Evolutionary conservation across 2,113 vertebrate species (phyloP), one percentile per base, ranked within the genome.

Genomic region (Leptosomus discolor): DNA sequence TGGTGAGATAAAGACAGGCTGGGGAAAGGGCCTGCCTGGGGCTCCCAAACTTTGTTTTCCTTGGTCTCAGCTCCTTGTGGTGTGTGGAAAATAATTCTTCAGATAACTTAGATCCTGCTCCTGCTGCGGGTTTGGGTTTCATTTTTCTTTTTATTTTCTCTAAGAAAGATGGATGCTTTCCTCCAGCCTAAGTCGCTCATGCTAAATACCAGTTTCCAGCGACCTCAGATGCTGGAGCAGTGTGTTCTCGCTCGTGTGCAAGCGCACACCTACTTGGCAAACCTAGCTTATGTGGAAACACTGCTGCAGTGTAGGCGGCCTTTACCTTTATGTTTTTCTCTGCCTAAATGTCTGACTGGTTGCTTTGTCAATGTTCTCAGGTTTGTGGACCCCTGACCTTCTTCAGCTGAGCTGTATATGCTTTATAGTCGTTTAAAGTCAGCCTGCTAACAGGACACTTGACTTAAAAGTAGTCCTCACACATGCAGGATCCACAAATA

Each of bases 21-120:
- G 60, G 70, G 36, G 26, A 64, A 27, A 7, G 82, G 92, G 70
- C 96, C 92, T 94, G 92, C 88, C 79, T 14, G 57, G 8, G 30
- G 92, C 78, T 92, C 75, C 91, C 50, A 9, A 97, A 97, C 85
- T 97, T 97, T 95, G 85, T 94, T 94, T 86, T 83, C 67, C 71
- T 84, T 74, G 85, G 67, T 82, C 86, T 83, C 50, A 18, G 79
- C 91, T 77, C 50, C 83, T 63, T 61, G 83, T 8, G 83, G 54
- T 8, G 88, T 50, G 93, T 18, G 23, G 86, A 4, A 53, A 84
- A 65, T 6, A 53, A 50, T 73, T 69, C 6, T 57, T 48, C 5
- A 1, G 83, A 20, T 92, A 64, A 77, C 92, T 85, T 6, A 0
- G 51, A 8, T 64, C 13, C 56, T 22, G 92, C 85, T 61, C 1